Evolutionary conservation across 2,888 invertebrate species (phyloP).

Genomic region (Zonitis immaculata): DNA sequence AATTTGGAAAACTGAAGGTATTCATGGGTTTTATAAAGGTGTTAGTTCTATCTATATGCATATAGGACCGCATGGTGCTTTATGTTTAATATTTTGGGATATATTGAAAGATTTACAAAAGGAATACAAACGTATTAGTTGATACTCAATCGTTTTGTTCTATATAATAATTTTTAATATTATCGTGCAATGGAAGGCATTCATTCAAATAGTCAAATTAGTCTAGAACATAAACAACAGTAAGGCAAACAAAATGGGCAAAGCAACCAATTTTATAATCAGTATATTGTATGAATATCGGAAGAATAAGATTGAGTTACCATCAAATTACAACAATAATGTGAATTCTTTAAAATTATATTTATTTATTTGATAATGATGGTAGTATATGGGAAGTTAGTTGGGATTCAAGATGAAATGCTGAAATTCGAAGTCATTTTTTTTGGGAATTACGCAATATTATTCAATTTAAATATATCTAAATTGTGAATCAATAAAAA

Average conservation of each 20-base stretch:
- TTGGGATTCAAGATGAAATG: no score
- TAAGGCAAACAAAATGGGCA: neutral
- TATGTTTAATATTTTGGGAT: slow-evolving; percentile 86
- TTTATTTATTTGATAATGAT: no score
- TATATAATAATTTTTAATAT: neutral
- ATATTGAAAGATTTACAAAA: slow-evolving; percentile 36
- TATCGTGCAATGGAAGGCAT: neutral
- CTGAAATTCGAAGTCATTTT: no score
- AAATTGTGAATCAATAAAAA: neutral
- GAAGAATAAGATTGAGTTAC: no score
- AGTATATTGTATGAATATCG: no score
- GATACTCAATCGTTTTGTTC: neutral
- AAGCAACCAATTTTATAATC: neutral
- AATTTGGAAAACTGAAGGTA: slow-evolving; percentile 70
- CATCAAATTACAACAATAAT: no score
- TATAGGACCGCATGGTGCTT: slow-evolving; percentile 83
- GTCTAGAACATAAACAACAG: neutral
- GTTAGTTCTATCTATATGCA: slow-evolving; percentile 82
- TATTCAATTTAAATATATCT: no score
- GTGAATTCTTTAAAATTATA: no score
- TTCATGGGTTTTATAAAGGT: slow-evolving; percentile 84
- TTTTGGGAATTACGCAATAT: no score
- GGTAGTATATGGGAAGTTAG: no score
- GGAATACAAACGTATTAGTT: slow-evolving; percentile 22
- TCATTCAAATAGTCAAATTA: neutral